Evolutionary conservation across 2,113 vertebrate species (phyloP), one percentile per base, ranked within the genome.

Genomic region (Hippocampus zosterae): DNA sequence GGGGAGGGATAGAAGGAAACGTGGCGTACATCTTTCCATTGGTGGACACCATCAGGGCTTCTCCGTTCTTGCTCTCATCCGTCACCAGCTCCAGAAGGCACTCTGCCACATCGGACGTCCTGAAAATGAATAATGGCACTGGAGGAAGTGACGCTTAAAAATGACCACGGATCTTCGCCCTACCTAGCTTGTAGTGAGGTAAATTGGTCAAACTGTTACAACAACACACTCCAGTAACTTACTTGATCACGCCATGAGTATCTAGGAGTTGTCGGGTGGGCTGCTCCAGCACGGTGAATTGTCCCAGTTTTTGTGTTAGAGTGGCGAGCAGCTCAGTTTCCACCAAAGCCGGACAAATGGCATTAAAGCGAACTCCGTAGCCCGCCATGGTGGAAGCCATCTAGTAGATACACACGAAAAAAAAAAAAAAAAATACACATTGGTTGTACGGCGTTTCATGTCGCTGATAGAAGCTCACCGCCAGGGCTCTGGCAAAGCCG

Each of bases 401-500:
- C 91, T 92, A 11, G 5, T 3, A 71, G 3, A 55, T 15, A 9
- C 19, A 52, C 50, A 9, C 7, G 16, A 0, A 5, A 48, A 11
- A 13, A n/a, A n/a, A n/a, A n/a, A n/a, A n/a, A n/a, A 11, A 44
- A 12, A 23, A 15, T 12, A 11, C 40, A 42, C 13, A n/a, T 5
- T 25, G 5, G 18, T n/a, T 11, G 19, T n/a, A 12, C n/a, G 5
- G 61, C 6, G 19, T 19, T 63, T 41, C 18, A 12, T 8, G 29
- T 41, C 3, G 33, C 11, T 7, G 8, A n/a, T 21, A 37, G 16
- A 10, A 3, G 55, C 88, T 81, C 82, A 92, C 92, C 9, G 88
- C 88, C 75, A 91, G 71, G 3, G 91, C 87, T 60, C 90, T 73
- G 9, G 87, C 90, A 78, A 93, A 93, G 33, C 91, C 90, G 0